Conservation (phyloP, 2,113 vertebrate species). For the Harpagus bidentatus region DNA sequence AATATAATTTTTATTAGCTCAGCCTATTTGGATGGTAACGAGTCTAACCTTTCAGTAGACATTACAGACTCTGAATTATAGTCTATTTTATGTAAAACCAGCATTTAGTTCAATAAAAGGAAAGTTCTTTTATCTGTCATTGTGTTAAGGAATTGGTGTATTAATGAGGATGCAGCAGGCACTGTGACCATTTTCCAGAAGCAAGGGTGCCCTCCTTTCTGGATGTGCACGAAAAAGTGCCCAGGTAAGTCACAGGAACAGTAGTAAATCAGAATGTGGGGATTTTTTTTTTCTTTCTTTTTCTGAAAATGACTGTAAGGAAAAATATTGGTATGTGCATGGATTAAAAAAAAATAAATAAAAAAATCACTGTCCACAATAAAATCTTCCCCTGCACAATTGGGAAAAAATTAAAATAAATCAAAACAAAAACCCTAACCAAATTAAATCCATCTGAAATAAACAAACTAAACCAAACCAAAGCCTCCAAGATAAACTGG, state of each 20-base stretch:
- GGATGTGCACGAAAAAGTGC: not conserved
- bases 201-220: not conserved
- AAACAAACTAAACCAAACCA: not conserved
- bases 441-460: not conserved
- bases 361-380: not conserved
- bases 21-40: slow-evolving; percentile 77
- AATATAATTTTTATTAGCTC: slow-evolving; percentile 84
- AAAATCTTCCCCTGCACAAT: not conserved
- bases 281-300: not conserved
- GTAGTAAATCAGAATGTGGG: not conserved
- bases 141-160: slow-evolving; percentile 66
- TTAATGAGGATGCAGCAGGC: slow-evolving; percentile 48
- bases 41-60: slow-evolving; percentile 77
- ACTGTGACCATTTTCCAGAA: slow-evolving; percentile 46
- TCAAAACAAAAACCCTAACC: not conserved
- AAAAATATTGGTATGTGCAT: not conserved
- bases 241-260: slow-evolving; percentile 7
- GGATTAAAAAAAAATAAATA: not conserved
- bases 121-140: slow-evolving; percentile 73
- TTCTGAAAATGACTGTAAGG: not conserved
- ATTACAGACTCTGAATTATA: slow-evolving; percentile 76
- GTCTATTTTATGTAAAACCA: slow-evolving; percentile 78
- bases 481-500: not conserved
- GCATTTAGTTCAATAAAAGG: slow-evolving; percentile 71
- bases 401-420: not conserved